A percentile compares a stretch with the other conserved stretches of the same genome.
Evolutionary conservation across 2,888 invertebrate species (phyloP).

Genomic region (Tuberolachnus salignus): DNA sequence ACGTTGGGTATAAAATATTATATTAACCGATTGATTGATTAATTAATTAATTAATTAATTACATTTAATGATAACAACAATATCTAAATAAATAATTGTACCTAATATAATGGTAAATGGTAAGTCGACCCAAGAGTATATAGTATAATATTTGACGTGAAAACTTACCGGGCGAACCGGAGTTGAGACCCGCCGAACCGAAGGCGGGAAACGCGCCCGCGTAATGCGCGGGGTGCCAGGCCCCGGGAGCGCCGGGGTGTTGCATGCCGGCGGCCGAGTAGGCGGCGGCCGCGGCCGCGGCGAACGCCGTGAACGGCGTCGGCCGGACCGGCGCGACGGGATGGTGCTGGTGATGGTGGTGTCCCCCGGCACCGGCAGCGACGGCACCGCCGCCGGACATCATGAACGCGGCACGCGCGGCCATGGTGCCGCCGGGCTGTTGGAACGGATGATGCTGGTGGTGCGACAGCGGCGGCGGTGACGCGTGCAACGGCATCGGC

Average conservation of each 20-base stretch:
- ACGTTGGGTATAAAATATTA: too few relatives aligned
- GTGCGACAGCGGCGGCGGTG: constrained; percentile 69
- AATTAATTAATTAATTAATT: too few relatives aligned
- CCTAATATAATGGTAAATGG: too few relatives aligned
- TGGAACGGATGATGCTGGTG: constrained; percentile 64
- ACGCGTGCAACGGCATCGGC: constrained; percentile 65
- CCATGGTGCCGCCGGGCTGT: constrained; percentile 61
- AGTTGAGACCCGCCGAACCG: constrained; percentile 59
- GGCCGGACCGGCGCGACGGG: constrained; percentile 70
- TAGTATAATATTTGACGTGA: too few relatives aligned
- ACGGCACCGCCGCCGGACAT: constrained; percentile 63
- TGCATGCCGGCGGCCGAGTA: constrained; percentile 63
- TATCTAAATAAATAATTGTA: too few relatives aligned
- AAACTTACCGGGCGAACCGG: constrained; percentile 60
- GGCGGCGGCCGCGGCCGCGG: constrained; percentile 72
- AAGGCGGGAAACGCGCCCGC: constrained; percentile 38
- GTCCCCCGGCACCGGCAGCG: constrained; percentile 70
- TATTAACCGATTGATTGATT: too few relatives aligned
- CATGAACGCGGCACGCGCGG: constrained; percentile 46
- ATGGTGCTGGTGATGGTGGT: constrained; percentile 54
- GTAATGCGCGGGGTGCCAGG: constrained; percentile 45
- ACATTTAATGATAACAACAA: too few relatives aligned
- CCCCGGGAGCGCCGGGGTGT: constrained; percentile 58
- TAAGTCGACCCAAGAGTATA: too few relatives aligned
- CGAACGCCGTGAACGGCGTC: constrained; percentile 76